These are phyloP conservation scores for Parambassis ranga DNA, from an alignment of 2,797 vertebrate species.

Conservation along the genomic window DNA sequence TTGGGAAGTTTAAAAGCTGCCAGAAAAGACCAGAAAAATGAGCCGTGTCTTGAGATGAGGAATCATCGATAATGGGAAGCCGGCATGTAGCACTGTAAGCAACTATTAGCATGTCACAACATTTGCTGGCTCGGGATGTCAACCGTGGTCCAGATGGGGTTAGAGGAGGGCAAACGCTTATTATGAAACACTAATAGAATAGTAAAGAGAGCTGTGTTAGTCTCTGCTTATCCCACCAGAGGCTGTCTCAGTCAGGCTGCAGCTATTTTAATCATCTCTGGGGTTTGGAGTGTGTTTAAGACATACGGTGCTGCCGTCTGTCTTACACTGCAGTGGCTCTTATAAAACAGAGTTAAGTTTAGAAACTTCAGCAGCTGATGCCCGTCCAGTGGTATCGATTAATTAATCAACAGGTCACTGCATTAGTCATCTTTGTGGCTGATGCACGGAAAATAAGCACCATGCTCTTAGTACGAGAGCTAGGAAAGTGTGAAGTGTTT, in stretches of 20 bases:
- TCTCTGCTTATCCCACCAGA: background rate
- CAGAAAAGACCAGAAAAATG: background rate
- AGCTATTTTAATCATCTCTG: background rate
- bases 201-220: background rate
- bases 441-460: too few species aligned
- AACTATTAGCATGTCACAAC: conserved; percentile 14
- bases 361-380: too few species aligned
- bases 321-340: background rate
- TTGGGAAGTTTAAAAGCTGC: conserved; percentile 3
- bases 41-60: background rate
- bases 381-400: too few species aligned
- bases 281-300: background rate
- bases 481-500: too few species aligned
- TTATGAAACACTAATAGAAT: background rate
- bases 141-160: background rate
- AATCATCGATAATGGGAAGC: background rate
- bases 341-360: background rate
- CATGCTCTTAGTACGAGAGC: too few species aligned
- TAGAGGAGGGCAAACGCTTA: background rate
- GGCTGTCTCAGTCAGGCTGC: background rate
- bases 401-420: too few species aligned
- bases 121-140: background rate
- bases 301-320: background rate
- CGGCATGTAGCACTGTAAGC: background rate
- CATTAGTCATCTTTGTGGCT: too few species aligned